These are phyloP conservation scores for Fabriciana adippe DNA, from an alignment of 2,888 invertebrate genomes.

Conservation along the genomic window DNA sequence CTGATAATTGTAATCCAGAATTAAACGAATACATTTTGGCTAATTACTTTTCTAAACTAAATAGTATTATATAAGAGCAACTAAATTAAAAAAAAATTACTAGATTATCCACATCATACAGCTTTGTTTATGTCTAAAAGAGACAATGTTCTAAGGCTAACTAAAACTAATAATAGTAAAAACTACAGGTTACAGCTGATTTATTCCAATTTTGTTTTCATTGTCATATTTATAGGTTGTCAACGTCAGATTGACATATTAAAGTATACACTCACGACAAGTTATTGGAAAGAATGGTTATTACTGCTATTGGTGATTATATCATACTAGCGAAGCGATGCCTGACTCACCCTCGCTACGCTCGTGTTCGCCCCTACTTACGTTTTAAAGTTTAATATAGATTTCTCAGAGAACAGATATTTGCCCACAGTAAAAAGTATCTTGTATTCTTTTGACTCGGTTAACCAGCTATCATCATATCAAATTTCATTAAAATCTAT, in stretches of 20 bases:
- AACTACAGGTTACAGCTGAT: conserved; percentile 5
- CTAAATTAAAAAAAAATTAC: conserved; percentile 1
- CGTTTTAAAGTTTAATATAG: too few relatives aligned
- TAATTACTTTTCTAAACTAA: background rate
- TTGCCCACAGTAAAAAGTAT: too few relatives aligned
- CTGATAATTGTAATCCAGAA: conserved; percentile 53
- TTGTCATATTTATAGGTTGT: conserved; percentile 10
- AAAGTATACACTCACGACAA: background rate
- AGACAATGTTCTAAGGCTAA: conserved; percentile 3
- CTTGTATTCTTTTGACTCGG: too few relatives aligned
- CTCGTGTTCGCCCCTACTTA: too few relatives aligned
- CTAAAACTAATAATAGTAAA: conserved; percentile 5
- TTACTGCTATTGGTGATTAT: too few relatives aligned
- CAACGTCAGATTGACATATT: conserved; percentile 8
- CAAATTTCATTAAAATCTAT: too few relatives aligned
- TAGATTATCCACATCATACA: conserved; percentile 6
- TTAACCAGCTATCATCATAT: too few relatives aligned
- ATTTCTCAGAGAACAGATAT: too few relatives aligned
- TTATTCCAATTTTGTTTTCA: background rate
- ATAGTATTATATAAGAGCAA: conserved; percentile 28
- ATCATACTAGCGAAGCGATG: too few relatives aligned
- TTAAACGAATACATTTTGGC: conserved; percentile 58
- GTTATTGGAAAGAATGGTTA: background rate
- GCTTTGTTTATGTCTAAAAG: background rate
- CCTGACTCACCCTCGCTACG: too few relatives aligned